Evolutionary conservation across 2,797 vertebrate species (phyloP).

Genomic region (Spheniscus humboldti): DNA sequence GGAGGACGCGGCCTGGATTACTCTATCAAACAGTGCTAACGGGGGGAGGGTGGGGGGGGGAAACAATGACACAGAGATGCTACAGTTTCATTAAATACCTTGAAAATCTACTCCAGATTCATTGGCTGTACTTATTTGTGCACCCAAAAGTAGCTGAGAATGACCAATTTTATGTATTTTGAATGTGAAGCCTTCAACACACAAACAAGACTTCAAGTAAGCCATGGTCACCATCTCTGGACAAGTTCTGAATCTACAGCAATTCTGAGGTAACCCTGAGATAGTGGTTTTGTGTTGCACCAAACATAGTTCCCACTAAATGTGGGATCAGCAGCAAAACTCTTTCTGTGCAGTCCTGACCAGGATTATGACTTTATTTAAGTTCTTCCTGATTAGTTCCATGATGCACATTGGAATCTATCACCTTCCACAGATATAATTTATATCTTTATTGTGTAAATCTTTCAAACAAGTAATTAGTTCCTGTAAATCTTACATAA

Average conservation of each 20-base stretch:
- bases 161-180: background rate
- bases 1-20: background rate
- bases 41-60: background rate
- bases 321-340: background rate
- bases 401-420: background rate
- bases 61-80: background rate
- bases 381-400: background rate
- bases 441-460: background rate
- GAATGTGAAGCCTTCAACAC: background rate
- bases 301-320: background rate
- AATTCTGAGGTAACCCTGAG: background rate
- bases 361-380: background rate
- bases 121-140: background rate
- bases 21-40: background rate
- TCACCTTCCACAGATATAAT: background rate
- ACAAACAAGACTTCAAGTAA: background rate
- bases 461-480: background rate
- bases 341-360: background rate
- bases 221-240: background rate
- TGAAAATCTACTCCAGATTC: background rate
- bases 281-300: background rate
- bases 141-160: background rate
- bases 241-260: background rate
- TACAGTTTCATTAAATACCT: background rate
- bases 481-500: background rate